Evolutionary conservation across 2,888 invertebrate genomes (phyloP).

Genomic region (Cantharis nigra): DNA sequence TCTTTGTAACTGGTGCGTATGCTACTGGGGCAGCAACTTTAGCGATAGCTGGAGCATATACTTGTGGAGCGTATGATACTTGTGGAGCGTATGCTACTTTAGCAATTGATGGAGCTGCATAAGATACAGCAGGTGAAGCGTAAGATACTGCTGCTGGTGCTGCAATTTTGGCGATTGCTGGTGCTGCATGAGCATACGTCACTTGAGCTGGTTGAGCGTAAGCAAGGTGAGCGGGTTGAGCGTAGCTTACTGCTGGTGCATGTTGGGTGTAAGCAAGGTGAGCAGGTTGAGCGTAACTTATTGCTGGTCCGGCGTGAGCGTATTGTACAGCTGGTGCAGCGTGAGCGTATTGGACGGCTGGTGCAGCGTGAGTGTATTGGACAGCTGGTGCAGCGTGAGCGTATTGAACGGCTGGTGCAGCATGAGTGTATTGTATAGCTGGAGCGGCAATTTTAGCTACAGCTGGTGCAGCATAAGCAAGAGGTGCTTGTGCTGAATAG

Average conservation of each 20-base stretch:
- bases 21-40: slow-evolving; percentile 35
- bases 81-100: slow-evolving; percentile 54
- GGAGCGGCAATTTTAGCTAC: slow-evolving; percentile 6
- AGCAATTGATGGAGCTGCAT: slow-evolving; percentile 41
- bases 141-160: slow-evolving; percentile 35
- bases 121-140: slow-evolving; percentile 22
- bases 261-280: slow-evolving; percentile 3
- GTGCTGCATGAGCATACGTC: slow-evolving; percentile 34
- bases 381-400: slow-evolving; percentile 33
- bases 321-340: slow-evolving; percentile 16
- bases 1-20: slow-evolving; percentile 46
- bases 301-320: neutral
- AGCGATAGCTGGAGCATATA: slow-evolving; percentile 34
- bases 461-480: slow-evolving; percentile 42
- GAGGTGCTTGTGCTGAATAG: slow-evolving; percentile 36
- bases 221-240: neutral
- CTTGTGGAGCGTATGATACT: slow-evolving; percentile 52
- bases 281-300: neutral
- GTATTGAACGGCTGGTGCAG: slow-evolving; percentile 31
- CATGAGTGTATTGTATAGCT: neutral
- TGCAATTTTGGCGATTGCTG: slow-evolving; percentile 42
- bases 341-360: slow-evolving; percentile 16
- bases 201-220: slow-evolving; percentile 18
- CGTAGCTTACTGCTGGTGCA: neutral
- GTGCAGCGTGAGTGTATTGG: slow-evolving; percentile 24